These are phyloP conservation scores for Heliconius aoede DNA, from an alignment of 2,888 invertebrate genomes.

Conservation along the genomic window DNA sequence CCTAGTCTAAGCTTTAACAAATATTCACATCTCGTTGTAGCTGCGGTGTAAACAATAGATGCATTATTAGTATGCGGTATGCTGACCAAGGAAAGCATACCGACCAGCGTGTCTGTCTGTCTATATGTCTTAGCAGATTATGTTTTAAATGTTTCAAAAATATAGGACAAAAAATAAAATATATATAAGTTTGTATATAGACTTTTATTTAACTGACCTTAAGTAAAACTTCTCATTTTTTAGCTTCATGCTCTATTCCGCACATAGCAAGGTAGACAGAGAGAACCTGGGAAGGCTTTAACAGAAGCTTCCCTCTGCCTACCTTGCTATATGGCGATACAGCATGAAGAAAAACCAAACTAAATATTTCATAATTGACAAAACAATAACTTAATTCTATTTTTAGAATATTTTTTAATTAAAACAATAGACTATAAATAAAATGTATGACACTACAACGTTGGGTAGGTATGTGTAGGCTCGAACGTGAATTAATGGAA, in stretches of 20 bases:
- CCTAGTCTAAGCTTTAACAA: neutral
- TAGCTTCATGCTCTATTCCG: too few species aligned
- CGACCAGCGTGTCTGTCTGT: slow-evolving; percentile 11
- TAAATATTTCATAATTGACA: neutral
- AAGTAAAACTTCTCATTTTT: too few species aligned
- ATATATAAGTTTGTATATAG: neutral
- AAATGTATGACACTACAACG: neutral
- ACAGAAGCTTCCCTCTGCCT: too few species aligned
- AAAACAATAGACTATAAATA: neutral
- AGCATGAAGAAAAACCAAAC: neutral
- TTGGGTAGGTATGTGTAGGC: slow-evolving; percentile 1
- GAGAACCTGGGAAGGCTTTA: too few species aligned
- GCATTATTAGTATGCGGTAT: slow-evolving; percentile 45
- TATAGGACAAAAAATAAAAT: neutral
- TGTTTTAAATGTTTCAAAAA: slow-evolving; percentile 7
- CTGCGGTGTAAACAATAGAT: slow-evolving; percentile 39
- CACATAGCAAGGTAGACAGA: too few species aligned
- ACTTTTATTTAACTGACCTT: neutral
- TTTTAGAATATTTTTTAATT: neutral
- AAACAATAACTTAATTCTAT: neutral
- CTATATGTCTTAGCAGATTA: neutral
- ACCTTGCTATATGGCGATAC: neutral
- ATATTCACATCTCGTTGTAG: slow-evolving; percentile 20
- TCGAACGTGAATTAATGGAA: neutral
- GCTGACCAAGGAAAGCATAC: slow-evolving; percentile 36